Conservation (phyloP, 2,797 vertebrate genomes). For the Notolepis coatsorum region DNA sequence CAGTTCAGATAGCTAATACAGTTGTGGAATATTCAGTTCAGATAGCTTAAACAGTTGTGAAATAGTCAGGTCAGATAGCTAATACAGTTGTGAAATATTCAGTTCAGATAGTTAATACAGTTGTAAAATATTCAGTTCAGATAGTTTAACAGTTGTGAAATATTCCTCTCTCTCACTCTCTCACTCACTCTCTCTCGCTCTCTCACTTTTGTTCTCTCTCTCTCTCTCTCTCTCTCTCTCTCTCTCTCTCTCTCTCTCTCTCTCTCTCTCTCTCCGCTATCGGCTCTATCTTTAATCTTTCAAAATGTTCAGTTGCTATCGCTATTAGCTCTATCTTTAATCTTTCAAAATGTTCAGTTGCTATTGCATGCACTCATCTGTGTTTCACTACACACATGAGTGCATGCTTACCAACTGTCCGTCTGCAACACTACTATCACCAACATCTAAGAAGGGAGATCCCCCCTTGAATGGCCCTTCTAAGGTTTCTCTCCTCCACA, state of each 20-base stretch:
- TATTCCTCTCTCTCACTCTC: not conserved
- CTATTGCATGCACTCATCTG: too few species aligned
- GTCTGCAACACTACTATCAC: too few species aligned
- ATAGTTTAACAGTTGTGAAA: not conserved
- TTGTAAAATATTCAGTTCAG: not conserved
- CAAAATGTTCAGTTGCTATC: too few species aligned
- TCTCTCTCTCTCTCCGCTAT: not conserved
- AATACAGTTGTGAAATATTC: not conserved
- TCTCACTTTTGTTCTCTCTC: not conserved
- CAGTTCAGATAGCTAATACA: not conserved
- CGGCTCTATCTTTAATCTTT: too few species aligned
- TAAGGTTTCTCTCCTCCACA: too few species aligned
- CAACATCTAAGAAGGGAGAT: too few species aligned
- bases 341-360: too few species aligned
- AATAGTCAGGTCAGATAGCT: not conserved
- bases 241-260: constrained; percentile 12
- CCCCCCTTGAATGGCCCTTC: too few species aligned
- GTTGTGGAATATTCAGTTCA: not conserved
- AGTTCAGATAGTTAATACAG: not conserved
- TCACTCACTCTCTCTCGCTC: not conserved
- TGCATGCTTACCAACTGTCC: too few species aligned
- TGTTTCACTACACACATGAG: too few species aligned
- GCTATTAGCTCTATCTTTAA: too few species aligned
- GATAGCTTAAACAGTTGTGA: not conserved
- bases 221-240: not conserved